Evolutionary conservation across 2,888 invertebrate species (phyloP), one percentile per base, ranked within the genome.

Genomic region (Caenorhabditis japonica): DNA sequence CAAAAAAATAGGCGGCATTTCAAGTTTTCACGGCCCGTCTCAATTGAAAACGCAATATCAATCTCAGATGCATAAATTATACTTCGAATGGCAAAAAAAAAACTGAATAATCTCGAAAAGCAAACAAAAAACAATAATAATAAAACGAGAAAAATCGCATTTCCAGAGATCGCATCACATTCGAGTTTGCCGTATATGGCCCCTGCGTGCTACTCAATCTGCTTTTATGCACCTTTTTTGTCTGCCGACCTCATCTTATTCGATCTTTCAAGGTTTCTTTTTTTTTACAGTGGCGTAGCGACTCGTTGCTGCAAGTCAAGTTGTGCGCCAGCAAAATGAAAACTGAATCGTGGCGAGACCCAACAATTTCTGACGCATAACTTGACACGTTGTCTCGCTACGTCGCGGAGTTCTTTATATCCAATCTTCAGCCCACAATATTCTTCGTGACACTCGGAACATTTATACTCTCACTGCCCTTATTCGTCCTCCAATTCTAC

Each of bases 81-180:
- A 4, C 12, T 12, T 19, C 19, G 44, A 44, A 12, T 17, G 21
- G 19, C 4, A 19, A 47, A 25, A 13, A 39, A 30, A 30, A 30
- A 30, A 5, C 30, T 7, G 30, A 30, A 5, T 7, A 30, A 30
- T 30, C 30, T 10, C 7, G 30, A 30, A 30, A 10, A 7, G 30
- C 30, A 30, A 5, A 5, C 30, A 30, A 5, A 30, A 30, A 30
- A 10, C 10, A 30, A 7, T 10, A 7, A 30, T 5, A 10, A 4
- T 39, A 5, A n/a, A n/a, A n/a, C n/a, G n/a, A n/a, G n/a, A n/a
- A n/a, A n/a, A n/a, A n/a, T 13, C 17, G n/a, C 19, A 10, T 10
- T 69, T 60, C 39, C 60, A 69, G 71, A 53, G 53, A 71, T 53
- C 71, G 71, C 10, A 71, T 71, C 44, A 71, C 71, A 43, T 62